Evolutionary conservation across 2,797 vertebrate species (phyloP), one percentile per base, ranked within the genome.

Genomic region (Syngnathus rostellatus): DNA sequence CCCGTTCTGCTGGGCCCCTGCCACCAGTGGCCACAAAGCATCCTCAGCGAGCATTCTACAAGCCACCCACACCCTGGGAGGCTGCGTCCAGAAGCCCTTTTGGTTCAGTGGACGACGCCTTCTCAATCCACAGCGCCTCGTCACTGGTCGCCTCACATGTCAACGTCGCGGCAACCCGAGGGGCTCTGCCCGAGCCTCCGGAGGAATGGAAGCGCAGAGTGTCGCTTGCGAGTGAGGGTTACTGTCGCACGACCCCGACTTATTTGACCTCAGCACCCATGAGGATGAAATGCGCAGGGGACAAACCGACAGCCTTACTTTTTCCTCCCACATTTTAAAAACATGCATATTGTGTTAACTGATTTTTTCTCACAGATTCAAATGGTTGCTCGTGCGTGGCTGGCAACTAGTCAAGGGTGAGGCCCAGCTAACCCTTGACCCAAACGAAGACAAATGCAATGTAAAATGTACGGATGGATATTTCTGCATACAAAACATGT

Each of bases 41-140:
- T 16, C 83, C 83, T 75, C 89, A 89, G 1, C 88, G 93, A 66
- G 90, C 77, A 64, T 73, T 84, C 53, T 71, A 48, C 81, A 94
- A 91, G 83, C 91, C 89, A 40, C 87, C 73, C 5, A 89, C 91
- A 5, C 94, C 95, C 0, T 95, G 95, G 95, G 92, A 96, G 84
- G 93, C 93, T 21, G 93, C 93, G 0, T 86, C 92, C 19, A 91
- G 80, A 61, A 94, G 91, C 72, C 91, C 93, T 17, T 72, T 93
- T 0, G 92, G 93, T 66, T 86, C 92, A 0, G 91, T 93, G 71
- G 94, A 95, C 66, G 93, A 94, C 4, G 92, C 91, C 55, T 96
- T 95, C 67, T 43, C 63, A 46, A 91, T 89, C 58, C 92, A 90
- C 68, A 91, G 73, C 68, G 80, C 91, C 66, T 85, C 90, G 45